Conservation (phyloP, 2,888 invertebrate genomes). For the Cenopis cana region DNA sequence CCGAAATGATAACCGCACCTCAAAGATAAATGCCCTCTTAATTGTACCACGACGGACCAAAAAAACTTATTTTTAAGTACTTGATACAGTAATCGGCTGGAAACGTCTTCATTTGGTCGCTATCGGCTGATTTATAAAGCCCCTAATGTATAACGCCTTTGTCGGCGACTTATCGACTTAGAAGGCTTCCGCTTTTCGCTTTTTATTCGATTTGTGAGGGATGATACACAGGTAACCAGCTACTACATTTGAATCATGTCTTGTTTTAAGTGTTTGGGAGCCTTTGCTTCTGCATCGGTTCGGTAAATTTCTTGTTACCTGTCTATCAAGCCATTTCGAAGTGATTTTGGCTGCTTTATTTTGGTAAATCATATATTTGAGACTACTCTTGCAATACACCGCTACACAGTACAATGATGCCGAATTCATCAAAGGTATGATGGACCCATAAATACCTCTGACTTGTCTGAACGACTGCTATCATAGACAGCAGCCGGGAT, state of each 20-base stretch:
- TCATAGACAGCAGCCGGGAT: too few relatives aligned
- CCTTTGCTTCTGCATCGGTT: too few relatives aligned
- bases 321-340: too few relatives aligned
- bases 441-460: too few relatives aligned
- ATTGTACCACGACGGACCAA: slow-evolving; percentile 37
- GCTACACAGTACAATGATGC: too few relatives aligned
- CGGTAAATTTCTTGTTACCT: too few relatives aligned
- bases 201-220: slow-evolving; percentile 53
- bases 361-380: too few relatives aligned
- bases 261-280: not conserved
- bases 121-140: slow-evolving; percentile 82
- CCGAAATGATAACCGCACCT: slow-evolving; percentile 17
- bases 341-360: too few relatives aligned
- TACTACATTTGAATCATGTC: slow-evolving; percentile 1
- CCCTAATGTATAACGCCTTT: slow-evolving; percentile 76
- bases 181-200: slow-evolving; percentile 72
- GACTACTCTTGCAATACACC: too few relatives aligned
- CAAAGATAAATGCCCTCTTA: slow-evolving; percentile 40
- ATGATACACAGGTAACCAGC: slow-evolving; percentile 31
- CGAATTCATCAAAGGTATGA: too few relatives aligned
- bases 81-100: slow-evolving; percentile 44
- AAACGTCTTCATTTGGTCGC: slow-evolving; percentile 79
- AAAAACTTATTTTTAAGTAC: slow-evolving; percentile 42
- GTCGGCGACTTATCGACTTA: slow-evolving; percentile 78
- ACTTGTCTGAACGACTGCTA: too few relatives aligned